Percentiles rank a stretch among this genome's conserved stretches.
Evolutionary conservation across 2,797 vertebrate species (phyloP).

Genomic region (Delichon dasypus): DNA sequence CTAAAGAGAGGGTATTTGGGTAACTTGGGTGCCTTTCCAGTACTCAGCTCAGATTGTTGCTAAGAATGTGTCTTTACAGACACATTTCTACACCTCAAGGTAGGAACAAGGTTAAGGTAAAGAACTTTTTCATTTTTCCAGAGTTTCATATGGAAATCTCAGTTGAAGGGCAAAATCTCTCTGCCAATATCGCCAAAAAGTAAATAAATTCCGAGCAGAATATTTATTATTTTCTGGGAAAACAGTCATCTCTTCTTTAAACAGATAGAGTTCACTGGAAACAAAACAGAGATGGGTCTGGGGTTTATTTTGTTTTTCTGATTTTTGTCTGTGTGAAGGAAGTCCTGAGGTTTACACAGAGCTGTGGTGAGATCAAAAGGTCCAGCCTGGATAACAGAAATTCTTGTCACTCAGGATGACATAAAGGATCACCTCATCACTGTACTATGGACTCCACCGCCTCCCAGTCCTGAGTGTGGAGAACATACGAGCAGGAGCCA

Average conservation of each 20-base stretch:
- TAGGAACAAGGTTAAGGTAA: slow-evolving; percentile 25
- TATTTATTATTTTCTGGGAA: slow-evolving; percentile 50
- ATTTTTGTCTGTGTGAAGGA: slow-evolving; percentile 36
- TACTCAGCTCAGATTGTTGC: neutral
- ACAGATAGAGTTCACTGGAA: neutral
- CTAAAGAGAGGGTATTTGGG: neutral
- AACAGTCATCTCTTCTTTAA: neutral
- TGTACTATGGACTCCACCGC: neutral
- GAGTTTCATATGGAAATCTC: slow-evolving; percentile 42
- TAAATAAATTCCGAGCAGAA: slow-evolving; percentile 47
- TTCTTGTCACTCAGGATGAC: slow-evolving; percentile 16
- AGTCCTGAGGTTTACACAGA: slow-evolving; percentile 48
- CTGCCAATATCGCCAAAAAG: slow-evolving; percentile 27
- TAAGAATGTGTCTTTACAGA: slow-evolving; percentile 8
- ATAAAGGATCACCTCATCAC: neutral
- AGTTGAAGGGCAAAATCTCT: slow-evolving; percentile 24
- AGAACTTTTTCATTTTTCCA: neutral
- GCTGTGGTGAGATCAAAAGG: slow-evolving; percentile 51
- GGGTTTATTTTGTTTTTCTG: slow-evolving; percentile 25
- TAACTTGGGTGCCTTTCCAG: neutral
- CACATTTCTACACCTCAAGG: neutral
- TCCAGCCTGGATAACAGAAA: slow-evolving; percentile 35
- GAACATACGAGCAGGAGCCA: neutral
- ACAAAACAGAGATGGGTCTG: slow-evolving; percentile 11
- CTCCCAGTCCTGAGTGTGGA: neutral